Percentiles rank a stretch among this genome's conserved stretches.
Evolutionary conservation across 2,888 invertebrate species (phyloP).

Genomic region (Drosophila mercatorum): DNA sequence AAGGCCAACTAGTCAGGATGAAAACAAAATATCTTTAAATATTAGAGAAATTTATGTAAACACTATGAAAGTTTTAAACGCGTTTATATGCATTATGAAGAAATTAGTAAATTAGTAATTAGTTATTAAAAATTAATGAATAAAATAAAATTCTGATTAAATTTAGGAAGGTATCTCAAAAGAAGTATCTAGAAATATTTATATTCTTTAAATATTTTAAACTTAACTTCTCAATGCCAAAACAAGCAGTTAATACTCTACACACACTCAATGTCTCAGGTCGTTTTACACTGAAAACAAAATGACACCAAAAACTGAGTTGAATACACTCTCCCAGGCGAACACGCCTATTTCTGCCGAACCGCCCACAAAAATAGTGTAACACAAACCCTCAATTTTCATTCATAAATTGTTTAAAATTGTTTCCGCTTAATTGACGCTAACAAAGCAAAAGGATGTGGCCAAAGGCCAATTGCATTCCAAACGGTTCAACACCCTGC

Average conservation of each 20-base stretch:
- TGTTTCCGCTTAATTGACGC: slow-evolving; percentile 55
- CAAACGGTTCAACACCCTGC: background rate
- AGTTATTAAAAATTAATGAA: too few relatives aligned
- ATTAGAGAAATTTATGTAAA: too few relatives aligned
- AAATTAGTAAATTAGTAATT: background rate
- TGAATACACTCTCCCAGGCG: background rate
- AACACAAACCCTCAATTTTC: slow-evolving; percentile 53
- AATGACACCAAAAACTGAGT: background rate
- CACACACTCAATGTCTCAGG: background rate
- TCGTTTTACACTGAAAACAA: background rate
- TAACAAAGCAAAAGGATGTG: slow-evolving; percentile 28
- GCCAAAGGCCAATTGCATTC: slow-evolving; percentile 3
- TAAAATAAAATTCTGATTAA: background rate
- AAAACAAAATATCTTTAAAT: too few relatives aligned
- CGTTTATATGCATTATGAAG: background rate
- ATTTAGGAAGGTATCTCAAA: too few relatives aligned
- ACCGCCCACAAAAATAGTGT: slow-evolving; percentile 11
- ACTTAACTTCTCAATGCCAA: background rate
- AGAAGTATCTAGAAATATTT: too few relatives aligned
- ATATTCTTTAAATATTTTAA: background rate
- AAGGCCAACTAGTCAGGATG: background rate
- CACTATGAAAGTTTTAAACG: too few relatives aligned
- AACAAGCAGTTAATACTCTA: background rate
- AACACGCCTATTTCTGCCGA: background rate
- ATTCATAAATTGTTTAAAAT: slow-evolving; percentile 72